Percentiles rank a stretch among this genome's conserved stretches.
Conservation (phyloP, 2,888 invertebrate species). For the Anthophora plumipes region DNA sequence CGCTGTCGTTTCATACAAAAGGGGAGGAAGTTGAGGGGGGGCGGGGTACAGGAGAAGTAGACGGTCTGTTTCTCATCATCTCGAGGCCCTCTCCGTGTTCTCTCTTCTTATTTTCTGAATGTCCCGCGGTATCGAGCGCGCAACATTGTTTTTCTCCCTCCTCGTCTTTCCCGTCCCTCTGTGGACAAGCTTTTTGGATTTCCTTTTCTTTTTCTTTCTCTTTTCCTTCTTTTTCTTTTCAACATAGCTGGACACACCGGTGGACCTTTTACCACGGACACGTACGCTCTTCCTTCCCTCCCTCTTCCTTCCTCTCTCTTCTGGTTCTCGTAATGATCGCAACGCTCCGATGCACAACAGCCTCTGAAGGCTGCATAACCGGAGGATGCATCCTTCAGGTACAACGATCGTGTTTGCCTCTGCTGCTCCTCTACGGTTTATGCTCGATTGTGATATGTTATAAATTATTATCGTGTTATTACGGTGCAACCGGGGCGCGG, state of each 20-base stretch:
- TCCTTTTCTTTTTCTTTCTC: conserved; percentile 69
- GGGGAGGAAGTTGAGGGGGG: too few relatives aligned
- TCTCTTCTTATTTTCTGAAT: conserved; percentile 64
- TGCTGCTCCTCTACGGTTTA: conserved; percentile 12
- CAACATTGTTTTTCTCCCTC: conserved; percentile 69
- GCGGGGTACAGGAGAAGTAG: background rate
- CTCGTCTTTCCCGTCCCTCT: conserved; percentile 31
- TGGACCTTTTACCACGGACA: conserved; percentile 79
- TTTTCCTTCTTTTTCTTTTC: conserved; percentile 62
- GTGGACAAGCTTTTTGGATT: conserved; percentile 53
- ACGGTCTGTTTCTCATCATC: conserved; percentile 65
- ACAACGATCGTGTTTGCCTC: conserved; percentile 52
- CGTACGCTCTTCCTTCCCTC: conserved; percentile 64
- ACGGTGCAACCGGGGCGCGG: conserved; percentile 26
- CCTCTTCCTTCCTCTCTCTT: background rate
- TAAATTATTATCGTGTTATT: conserved; percentile 61
- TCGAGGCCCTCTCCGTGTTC: conserved; percentile 18
- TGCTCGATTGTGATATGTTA: conserved; percentile 56
- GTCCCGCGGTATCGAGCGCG: conserved; percentile 68
- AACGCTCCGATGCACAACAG: conserved; percentile 75
- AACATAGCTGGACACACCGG: conserved; percentile 63
- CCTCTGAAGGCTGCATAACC: conserved; percentile 58
- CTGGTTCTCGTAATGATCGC: conserved; percentile 68
- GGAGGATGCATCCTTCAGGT: conserved; percentile 60
- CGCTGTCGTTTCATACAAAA: conserved; percentile 7